Evolutionary conservation across 1,140 invertebrate genomes (phyloP).

Genomic region (Drosophila teissieri): DNA sequence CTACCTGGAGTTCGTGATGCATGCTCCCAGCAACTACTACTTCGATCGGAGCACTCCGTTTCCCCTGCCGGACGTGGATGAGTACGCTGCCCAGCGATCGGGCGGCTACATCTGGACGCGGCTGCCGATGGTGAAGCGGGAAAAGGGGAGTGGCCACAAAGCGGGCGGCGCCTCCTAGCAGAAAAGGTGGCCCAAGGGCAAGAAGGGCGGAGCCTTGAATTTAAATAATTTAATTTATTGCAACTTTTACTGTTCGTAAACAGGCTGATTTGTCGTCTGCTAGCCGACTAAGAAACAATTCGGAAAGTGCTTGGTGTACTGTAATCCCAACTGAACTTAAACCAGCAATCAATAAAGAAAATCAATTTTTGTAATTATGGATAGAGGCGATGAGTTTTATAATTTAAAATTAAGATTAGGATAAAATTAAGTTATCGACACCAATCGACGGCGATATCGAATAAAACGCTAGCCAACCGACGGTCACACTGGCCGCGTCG

Average conservation of each 20-base stretch:
- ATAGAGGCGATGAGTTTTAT: too few species aligned
- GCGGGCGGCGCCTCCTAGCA: slow-evolving; percentile 37
- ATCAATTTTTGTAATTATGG: too few species aligned
- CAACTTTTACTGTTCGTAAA: too few species aligned
- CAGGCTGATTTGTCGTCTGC: too few species aligned
- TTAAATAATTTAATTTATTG: slow-evolving; percentile 42
- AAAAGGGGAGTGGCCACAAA: slow-evolving; percentile 43
- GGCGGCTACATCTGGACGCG: slow-evolving; percentile 89
- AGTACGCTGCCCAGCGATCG: slow-evolving; percentile 80
- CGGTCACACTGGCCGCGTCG: background rate
- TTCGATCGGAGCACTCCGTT: slow-evolving; percentile 91
- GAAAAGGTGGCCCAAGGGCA: slow-evolving; percentile 2
- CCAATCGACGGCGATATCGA: background rate
- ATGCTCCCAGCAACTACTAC: slow-evolving; percentile 96
- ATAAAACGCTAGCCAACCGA: background rate
- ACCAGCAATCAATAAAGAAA: too few species aligned
- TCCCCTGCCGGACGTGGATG: slow-evolving; percentile 87
- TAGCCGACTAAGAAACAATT: slow-evolving; percentile 1
- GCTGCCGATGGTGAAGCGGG: slow-evolving; percentile 59
- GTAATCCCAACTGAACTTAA: too few species aligned
- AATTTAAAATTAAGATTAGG: too few species aligned
- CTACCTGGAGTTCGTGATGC: slow-evolving; percentile 96
- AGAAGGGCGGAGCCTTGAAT: slow-evolving; percentile 15
- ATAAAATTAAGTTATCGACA: background rate
- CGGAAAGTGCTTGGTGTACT: too few species aligned